Percentiles rank a stretch among this genome's conserved stretches.
These are phyloP conservation scores for Falco concolor DNA, from an alignment of 2,797 vertebrate genomes.

Conservation along the genomic window DNA sequence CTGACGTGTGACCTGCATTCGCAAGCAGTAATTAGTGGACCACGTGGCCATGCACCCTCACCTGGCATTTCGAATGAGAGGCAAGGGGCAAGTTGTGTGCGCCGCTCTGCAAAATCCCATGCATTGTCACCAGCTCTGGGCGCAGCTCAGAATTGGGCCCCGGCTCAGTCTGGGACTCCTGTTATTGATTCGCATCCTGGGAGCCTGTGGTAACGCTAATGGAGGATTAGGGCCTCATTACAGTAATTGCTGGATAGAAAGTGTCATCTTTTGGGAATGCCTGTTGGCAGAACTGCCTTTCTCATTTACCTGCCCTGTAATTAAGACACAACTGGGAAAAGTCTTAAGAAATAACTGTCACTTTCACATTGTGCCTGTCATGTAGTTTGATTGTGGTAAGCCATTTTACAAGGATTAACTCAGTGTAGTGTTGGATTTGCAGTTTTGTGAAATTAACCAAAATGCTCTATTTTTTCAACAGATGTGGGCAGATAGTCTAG, in stretches of 20 bases:
- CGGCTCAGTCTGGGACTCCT: not conserved
- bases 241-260: not conserved
- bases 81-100: not conserved
- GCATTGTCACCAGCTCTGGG: not conserved
- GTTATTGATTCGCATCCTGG: not conserved
- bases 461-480: not conserved
- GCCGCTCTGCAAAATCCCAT: not conserved
- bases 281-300: not conserved
- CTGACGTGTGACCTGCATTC: not conserved
- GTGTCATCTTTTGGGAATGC: not conserved
- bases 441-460: not conserved
- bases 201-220: not conserved
- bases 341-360: not conserved
- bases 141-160: not conserved
- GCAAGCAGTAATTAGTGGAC: not conserved
- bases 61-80: fast-evolving
- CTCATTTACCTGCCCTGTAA: not conserved
- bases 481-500: not conserved
- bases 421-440: not conserved
- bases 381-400: not conserved
- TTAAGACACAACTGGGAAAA: not conserved
- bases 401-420: not conserved
- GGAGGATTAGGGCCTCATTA: not conserved
- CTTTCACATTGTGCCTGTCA: not conserved
- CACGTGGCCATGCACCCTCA: not conserved